Evolutionary conservation across 2,888 invertebrate genomes (phyloP), one percentile per base, ranked within the genome.

Genomic region (Osedax fenrisi): DNA sequence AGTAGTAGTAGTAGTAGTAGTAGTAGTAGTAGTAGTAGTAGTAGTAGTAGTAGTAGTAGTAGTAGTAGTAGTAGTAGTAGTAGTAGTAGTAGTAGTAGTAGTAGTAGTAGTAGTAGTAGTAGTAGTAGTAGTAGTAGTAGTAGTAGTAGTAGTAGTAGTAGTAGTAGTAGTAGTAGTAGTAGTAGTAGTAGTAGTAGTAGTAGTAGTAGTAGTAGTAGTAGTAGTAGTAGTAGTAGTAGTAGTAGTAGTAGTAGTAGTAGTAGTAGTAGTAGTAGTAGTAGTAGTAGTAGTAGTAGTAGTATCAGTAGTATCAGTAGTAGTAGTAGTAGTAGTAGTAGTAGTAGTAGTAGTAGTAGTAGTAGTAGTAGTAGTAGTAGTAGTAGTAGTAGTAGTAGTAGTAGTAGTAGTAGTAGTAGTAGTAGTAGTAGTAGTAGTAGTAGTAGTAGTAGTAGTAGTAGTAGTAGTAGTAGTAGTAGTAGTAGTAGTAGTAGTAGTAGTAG

Each of bases 351-450:
- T 64, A 64, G 64, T 64, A 64, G 64, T 64, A 64, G 64, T 23
- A 64, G 64, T 23, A 64, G 64, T 23, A 64, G 64, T 64, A 64
- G 64, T 64, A 64, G 64, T 64, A 64, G 64, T 64, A 64, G 64
- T 64, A 64, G 64, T 64, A 64, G 64, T 23, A 64, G 64, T 23
- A 64, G 64, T 23, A 64, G 64, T 64, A 64, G 64, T 64, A 64
- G 64, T 64, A 64, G 64, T 64, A 64, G 64, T 64, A 64, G 64
- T 64, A 64, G 64, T 23, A 64, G 64, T 23, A 64, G 64, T 23
- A 64, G 64, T 64, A 64, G 64, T 64, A 64, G 64, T 64, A 64
- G 64, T 64, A 64, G 64, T 64, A 64, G 64, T 64, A 64, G 64
- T 23, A 64, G 64, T 23, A 64, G 64, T 23, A 64, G 64, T 64